Conservation (phyloP, 2,113 vertebrate genomes). For the Vulpes ferrilata region DNA sequence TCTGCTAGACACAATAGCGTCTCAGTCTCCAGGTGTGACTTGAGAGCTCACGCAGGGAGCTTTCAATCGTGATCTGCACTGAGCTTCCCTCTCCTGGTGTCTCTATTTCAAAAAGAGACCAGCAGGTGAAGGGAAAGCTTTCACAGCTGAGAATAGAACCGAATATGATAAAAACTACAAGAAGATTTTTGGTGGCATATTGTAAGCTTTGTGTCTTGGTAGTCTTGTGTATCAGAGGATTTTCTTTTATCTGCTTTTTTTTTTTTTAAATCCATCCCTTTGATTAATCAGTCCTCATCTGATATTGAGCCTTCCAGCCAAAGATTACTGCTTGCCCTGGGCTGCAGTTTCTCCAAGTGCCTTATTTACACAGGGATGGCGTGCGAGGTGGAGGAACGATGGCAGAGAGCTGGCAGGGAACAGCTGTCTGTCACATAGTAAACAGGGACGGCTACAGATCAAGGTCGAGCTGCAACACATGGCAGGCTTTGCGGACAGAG, state of each 20-base stretch:
- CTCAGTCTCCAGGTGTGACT: background rate
- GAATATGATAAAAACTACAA: constrained; percentile 24
- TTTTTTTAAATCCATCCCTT: background rate
- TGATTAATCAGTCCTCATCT: background rate
- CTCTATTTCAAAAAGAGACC: constrained; percentile 59
- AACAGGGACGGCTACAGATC: constrained; percentile 42
- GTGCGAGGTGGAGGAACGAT: background rate
- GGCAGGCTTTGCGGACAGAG: background rate
- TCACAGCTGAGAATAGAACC: constrained; percentile 55
- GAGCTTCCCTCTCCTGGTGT: background rate
- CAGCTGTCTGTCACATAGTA: constrained; percentile 71
- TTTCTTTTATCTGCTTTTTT: constrained; percentile 23
- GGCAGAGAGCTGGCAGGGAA: background rate
- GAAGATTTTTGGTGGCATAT: background rate
- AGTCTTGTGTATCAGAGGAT: background rate
- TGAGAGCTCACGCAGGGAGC: background rate
- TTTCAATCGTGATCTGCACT: background rate
- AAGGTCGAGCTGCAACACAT: constrained; percentile 18
- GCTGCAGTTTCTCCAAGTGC: background rate
- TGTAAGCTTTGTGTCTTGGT: constrained; percentile 11
- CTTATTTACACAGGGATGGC: background rate
- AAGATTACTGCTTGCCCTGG: background rate
- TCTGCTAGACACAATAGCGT: rapidly evolving
- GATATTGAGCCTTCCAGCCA: background rate
- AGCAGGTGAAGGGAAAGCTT: constrained; percentile 3